Evolutionary conservation across 2,797 vertebrate species (phyloP), one percentile per base, ranked within the genome.

Genomic region (Macrochelys suwanniensis): DNA sequence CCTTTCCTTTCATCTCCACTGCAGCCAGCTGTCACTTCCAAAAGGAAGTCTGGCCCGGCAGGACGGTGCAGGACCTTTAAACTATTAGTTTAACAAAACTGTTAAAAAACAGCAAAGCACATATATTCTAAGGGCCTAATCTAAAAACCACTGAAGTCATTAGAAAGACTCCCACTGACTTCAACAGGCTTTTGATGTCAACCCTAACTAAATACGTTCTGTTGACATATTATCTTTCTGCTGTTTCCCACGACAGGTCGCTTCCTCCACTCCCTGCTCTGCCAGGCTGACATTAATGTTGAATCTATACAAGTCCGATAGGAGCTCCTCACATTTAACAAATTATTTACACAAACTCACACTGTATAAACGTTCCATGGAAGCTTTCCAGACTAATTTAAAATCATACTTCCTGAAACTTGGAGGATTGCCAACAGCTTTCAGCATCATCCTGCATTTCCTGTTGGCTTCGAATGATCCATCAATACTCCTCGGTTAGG

Each of bases 351-450:
- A 89, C 92, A 89, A 82, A 79, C 57, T 54, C 65, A 74, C 51
- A 31, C 33, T 85, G 15, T 92, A 65, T 68, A 91, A 96, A 77
- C 77, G 65, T n/a, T 77, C 25, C 68, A 6, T 83, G 54, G 57
- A 57, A 42, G 92, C 89, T 92, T 95, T 97, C 78, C 33, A 83
- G 88, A 65, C 85, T 56, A 79, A 82, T 2, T 74, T 93, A 13
- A 91, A 92, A 56, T 89, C 53, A 7, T n/a, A 82, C 71, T 86
- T 94, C 53, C 87, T 84, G 71, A 96, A 97, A 90, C 11, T 86
- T 89, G 68, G 88, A 93, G 61, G 37, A 26, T 31, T 94, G 57
- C 2, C 15, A 88, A 17, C 11, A 78, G 84, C 87, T 96, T 94
- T 84, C 78, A 89, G 37, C 77, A 6, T 68, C 87, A 89, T 76